Percentiles rank a stretch among this genome's conserved stretches.
Conservation (phyloP, 2,797 vertebrate species). For the Enteromius fasciolatus region DNA sequence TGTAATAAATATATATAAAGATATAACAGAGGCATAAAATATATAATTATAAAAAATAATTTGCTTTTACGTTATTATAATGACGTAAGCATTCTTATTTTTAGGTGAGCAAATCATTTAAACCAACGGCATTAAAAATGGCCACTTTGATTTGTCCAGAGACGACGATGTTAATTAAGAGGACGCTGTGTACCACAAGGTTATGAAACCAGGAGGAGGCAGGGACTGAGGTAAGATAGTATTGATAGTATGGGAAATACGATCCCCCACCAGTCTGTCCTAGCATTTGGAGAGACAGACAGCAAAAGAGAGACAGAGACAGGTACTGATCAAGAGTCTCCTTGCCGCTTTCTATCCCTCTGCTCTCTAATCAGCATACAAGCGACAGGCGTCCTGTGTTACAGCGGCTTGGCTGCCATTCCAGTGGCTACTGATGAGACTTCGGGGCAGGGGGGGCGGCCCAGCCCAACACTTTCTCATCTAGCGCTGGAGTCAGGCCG, state of each 20-base stretch:
- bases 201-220: constrained; percentile 66
- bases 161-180: constrained; percentile 47
- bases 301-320: constrained; percentile 54
- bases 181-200: constrained; percentile 64
- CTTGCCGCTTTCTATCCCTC: constrained; percentile 55
- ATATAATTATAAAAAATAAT: background rate
- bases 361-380: constrained; percentile 66
- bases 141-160: background rate
- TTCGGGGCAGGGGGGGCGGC: constrained; percentile 64
- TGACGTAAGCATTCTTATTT: background rate
- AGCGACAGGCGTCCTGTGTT: constrained; percentile 78
- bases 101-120: background rate
- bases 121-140: background rate
- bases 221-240: constrained; percentile 67
- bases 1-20: background rate
- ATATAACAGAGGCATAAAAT: background rate
- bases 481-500: constrained; percentile 81
- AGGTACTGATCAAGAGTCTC: constrained; percentile 63
- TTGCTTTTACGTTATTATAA: background rate
- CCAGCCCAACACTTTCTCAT: constrained; percentile 70
- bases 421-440: constrained; percentile 75
- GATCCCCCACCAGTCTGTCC: constrained; percentile 75
- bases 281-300: constrained; percentile 62
- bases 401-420: constrained; percentile 72
- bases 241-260: constrained; percentile 82